A percentile compares a stretch with the other conserved stretches of the same genome.
phyloP scores from a whole-genome alignment of 2,888 invertebrate genomes.

The Platycheirus rosarum region DNA sequence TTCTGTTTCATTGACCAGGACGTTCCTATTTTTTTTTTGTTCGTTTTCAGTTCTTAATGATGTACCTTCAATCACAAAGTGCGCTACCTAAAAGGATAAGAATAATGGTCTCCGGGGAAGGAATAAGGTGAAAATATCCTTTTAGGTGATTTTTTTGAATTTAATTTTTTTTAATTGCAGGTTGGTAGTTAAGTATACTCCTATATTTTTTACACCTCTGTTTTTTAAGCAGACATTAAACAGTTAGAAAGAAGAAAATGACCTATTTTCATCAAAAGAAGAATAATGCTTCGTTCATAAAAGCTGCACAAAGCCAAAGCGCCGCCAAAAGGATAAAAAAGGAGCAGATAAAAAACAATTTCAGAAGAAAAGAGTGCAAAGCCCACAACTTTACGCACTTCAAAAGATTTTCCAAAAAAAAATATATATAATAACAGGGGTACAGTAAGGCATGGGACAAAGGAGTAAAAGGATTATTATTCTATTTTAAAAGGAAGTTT shows the following conservation, averaged over 20 bases:
- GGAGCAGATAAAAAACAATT: constrained; percentile 11
- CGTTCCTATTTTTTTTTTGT: constrained; percentile 7
- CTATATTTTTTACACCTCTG: not conserved
- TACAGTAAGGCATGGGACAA: constrained; percentile 4
- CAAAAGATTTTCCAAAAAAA: constrained; percentile 42
- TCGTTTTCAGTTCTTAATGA: constrained; percentile 42
- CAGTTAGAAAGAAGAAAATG: constrained; percentile 67
- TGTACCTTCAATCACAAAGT: constrained; percentile 37
- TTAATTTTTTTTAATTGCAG: too few relatives aligned
- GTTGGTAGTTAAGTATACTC: not conserved
- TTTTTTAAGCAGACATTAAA: constrained; percentile 59
- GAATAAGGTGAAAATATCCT: constrained; percentile 32
- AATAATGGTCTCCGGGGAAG: constrained; percentile 28
- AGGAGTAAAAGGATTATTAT: constrained; percentile 42
- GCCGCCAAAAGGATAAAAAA: constrained; percentile 14
- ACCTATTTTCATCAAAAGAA: constrained; percentile 56
- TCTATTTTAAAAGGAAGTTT: constrained; percentile 56
- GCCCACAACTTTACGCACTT: constrained; percentile 48
- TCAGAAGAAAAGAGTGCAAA: constrained; percentile 49
- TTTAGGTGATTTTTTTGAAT: constrained; percentile 35
- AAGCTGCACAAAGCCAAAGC: constrained; percentile 42
- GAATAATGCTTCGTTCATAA: constrained; percentile 58
- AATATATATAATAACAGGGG: constrained; percentile 22
- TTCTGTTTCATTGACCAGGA: constrained; percentile 56
- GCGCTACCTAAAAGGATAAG: constrained; percentile 39